Evolutionary conservation across 2,113 vertebrate genomes (phyloP), one percentile per base, ranked within the genome.

Genomic region (Cheirogaleus medius): DNA sequence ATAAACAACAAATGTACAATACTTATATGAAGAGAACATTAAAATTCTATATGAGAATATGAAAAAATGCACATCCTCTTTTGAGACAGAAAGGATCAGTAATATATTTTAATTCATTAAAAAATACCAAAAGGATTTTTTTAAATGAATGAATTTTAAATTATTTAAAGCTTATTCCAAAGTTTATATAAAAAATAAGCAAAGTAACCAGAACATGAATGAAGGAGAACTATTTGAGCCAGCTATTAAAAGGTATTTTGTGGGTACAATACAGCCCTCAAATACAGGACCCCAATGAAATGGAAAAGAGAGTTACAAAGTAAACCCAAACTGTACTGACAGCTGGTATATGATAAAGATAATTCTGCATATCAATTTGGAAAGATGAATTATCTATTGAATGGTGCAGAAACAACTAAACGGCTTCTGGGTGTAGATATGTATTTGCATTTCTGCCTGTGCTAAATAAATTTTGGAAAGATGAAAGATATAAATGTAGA

Each of bases 131-230:
- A 83, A 68, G 27, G 20, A 34, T n/a, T 23, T 86, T 74, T 93
- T 85, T 87, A 58, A 69, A 76, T 90, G 68, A 94, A 66, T 20
- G 0, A 74, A 86, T 39, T 83, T n/a, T 90, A 71, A 83, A 68
- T 94, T 92, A 84, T 49, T 91, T 93, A 85, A 87, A 90, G 17
- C 23, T 96, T 92, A 90, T 84, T 90, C 37, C 94, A 84, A 69
- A 95, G 23, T 88, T 90, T 68, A 76, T 13, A 37, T 76, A 2
- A 89, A 76, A 89, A 66, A 63, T 25, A 39, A 69, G n/a, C 34
- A 76, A 80, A 91, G 88, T 34, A 68, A 5, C 34, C 20, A 90
- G 58, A 85, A 87, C 85, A 32, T 81, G 69, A 93, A 91, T 82
- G 27, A 95, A 94, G 56, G 56, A 76, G 63, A 64, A 76, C 20